Percentiles rank a stretch among this genome's conserved stretches.
These are phyloP conservation scores for Balearica regulorum DNA, from an alignment of 2,797 vertebrate species.

Conservation along the genomic window DNA sequence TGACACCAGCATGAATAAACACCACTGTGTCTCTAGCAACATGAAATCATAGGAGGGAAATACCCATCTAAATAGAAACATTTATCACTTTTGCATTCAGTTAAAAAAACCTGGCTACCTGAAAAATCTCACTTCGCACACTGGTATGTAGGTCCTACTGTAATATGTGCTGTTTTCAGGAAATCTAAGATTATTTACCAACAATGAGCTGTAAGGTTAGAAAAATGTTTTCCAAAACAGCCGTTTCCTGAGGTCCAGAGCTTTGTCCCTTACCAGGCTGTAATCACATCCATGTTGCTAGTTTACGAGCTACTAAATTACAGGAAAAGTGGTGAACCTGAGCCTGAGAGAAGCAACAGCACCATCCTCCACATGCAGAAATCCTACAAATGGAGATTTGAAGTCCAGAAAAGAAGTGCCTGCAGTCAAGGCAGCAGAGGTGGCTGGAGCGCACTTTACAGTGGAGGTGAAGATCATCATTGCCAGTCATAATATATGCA, in stretches of 20 bases:
- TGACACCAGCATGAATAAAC: background rate
- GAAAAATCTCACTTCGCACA: background rate
- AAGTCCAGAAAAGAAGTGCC: background rate
- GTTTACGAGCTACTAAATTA: background rate
- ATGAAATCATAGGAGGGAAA: background rate
- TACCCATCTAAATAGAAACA: background rate
- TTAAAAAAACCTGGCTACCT: background rate
- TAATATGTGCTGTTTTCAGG: background rate
- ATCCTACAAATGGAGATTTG: background rate
- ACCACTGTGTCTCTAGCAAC: background rate
- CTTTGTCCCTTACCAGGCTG: background rate
- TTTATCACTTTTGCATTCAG: background rate
- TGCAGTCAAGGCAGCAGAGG: background rate
- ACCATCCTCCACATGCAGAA: background rate
- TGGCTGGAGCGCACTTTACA: background rate
- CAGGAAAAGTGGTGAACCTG: background rate
- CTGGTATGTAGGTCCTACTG: background rate
- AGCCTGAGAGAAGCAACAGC: background rate
- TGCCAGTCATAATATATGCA: background rate
- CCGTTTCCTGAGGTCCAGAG: background rate
- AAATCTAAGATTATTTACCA: background rate
- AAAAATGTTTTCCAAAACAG: background rate
- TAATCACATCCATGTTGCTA: background rate
- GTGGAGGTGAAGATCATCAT: background rate
- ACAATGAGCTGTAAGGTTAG: background rate